Evolutionary conservation across 2,888 invertebrate genomes (phyloP).

Genomic region (Torymus auratus): DNA sequence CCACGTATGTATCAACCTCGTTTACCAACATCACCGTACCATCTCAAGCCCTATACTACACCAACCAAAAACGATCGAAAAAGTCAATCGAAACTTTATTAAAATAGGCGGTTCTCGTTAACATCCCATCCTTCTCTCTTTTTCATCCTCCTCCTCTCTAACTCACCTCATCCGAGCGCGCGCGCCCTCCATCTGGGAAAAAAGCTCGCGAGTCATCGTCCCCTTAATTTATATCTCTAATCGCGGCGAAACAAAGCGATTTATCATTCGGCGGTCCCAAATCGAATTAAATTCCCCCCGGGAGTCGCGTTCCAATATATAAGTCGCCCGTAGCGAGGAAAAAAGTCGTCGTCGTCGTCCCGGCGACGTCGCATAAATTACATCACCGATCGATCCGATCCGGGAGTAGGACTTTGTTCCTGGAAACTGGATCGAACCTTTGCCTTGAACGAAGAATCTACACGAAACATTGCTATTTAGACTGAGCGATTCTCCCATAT

Average conservation of each 20-base stretch:
- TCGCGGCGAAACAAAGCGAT: constrained; percentile 54
- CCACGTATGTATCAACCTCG: no score
- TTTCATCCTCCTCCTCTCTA: not conserved
- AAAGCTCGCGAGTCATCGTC: constrained; percentile 37
- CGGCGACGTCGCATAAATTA: constrained; percentile 45
- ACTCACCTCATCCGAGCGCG: not conserved
- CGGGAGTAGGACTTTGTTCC: constrained; percentile 27
- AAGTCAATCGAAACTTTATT: constrained; percentile 34
- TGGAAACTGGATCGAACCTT: constrained; percentile 18
- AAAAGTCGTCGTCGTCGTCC: not conserved
- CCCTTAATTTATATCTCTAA: constrained; percentile 53
- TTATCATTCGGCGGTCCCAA: constrained; percentile 45
- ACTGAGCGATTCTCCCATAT: no score
- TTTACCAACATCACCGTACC: no score
- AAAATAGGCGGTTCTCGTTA: constrained; percentile 41
- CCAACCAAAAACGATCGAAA: constrained; percentile 4
- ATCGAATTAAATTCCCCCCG: constrained; percentile 47
- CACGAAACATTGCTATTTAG: no score
- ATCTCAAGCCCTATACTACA: no score
- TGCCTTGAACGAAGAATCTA: not conserved
- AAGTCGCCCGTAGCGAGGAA: no score
- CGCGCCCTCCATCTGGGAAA: not conserved
- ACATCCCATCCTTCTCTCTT: not conserved
- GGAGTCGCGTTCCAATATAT: not conserved
- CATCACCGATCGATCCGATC: constrained; percentile 43